Conservation (phyloP, 2,888 invertebrate species). For the Athripsodes cinereus region DNA sequence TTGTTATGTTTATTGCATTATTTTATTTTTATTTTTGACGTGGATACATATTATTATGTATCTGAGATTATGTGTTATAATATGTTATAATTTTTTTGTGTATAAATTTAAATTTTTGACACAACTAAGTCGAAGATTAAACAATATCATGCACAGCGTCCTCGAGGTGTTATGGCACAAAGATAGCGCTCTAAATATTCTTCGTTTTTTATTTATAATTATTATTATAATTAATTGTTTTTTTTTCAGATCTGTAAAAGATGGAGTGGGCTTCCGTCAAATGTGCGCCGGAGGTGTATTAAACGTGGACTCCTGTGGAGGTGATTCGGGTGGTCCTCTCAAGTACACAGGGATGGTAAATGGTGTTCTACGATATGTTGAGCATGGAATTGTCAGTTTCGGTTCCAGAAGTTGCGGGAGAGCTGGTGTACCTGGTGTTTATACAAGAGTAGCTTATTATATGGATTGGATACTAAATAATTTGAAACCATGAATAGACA, state of each 20-base stretch:
- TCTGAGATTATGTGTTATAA: too few species aligned
- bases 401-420: slow-evolving; percentile 57
- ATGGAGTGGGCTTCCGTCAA: slow-evolving; percentile 17
- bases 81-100: too few species aligned
- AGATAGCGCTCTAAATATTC: too few species aligned
- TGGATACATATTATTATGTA: too few species aligned
- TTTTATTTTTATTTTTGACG: too few species aligned
- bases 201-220: slow-evolving; percentile 7
- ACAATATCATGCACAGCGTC: too few species aligned
- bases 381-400: slow-evolving; percentile 56
- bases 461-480: slow-evolving; percentile 51
- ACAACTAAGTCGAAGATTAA: too few species aligned
- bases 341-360: slow-evolving; percentile 38
- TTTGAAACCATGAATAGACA: slow-evolving; percentile 33
- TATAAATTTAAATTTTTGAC: too few species aligned
- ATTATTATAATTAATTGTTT: slow-evolving; percentile 42
- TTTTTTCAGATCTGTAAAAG: slow-evolving; percentile 39
- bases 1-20: too few species aligned
- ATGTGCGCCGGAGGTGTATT: slow-evolving; percentile 55
- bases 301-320: slow-evolving; percentile 55
- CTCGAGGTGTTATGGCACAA: too few species aligned
- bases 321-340: slow-evolving; percentile 61
- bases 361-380: slow-evolving; percentile 38
- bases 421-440: slow-evolving; percentile 55
- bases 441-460: slow-evolving; percentile 54